These are phyloP conservation scores for Clarias gariepinus DNA, from an alignment of 2,113 vertebrate genomes.

Conservation along the genomic window DNA sequence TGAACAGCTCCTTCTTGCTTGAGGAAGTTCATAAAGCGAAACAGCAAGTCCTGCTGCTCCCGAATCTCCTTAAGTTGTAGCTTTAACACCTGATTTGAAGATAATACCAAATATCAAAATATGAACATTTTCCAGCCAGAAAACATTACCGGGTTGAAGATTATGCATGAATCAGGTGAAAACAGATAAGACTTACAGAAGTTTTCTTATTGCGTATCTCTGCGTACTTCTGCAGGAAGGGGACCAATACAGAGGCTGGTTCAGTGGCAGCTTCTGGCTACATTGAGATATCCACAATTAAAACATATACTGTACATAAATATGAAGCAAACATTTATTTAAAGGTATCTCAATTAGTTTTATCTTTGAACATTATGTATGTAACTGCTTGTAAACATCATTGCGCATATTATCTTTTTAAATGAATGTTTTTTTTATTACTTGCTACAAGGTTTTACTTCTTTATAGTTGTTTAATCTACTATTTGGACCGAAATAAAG, in stretches of 20 bases:
- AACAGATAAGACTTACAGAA: slow-evolving; percentile 77
- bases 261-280: slow-evolving; percentile 91
- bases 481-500: background rate
- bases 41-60: slow-evolving; percentile 93
- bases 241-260: slow-evolving; percentile 81
- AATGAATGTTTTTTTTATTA: background rate
- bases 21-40: slow-evolving; percentile 98
- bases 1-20: slow-evolving; percentile 96
- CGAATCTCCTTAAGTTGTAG: slow-evolving; percentile 93
- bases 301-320: background rate
- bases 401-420: background rate
- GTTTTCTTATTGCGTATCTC: slow-evolving; percentile 87
- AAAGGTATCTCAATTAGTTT: background rate
- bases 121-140: background rate
- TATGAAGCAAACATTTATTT: background rate
- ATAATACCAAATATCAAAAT: slow-evolving; percentile 1
- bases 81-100: slow-evolving; percentile 83
- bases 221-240: slow-evolving; percentile 93
- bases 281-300: slow-evolving; percentile 29
- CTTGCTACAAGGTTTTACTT: background rate
- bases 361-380: background rate
- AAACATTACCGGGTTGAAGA: background rate
- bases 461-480: background rate
- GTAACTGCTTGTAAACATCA: background rate
- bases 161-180: background rate